Evolutionary conservation across 2,797 vertebrate genomes (phyloP).

Genomic region (Nyctalus aviator): DNA sequence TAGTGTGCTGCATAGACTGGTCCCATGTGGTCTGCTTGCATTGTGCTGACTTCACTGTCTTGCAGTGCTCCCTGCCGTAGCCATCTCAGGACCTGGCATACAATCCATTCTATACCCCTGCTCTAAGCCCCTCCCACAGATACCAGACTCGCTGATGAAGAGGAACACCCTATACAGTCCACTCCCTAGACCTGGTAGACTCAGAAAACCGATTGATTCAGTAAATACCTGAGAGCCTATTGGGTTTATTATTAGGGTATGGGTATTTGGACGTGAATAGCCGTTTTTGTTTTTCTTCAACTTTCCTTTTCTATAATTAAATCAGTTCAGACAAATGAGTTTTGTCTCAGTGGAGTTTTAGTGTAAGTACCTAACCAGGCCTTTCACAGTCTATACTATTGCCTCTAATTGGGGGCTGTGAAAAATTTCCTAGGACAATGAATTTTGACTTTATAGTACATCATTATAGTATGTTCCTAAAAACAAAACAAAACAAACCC

Average conservation of each 20-base stretch:
- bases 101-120: neutral
- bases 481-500: neutral
- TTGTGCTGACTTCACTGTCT: neutral
- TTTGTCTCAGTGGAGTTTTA: slow-evolving; percentile 8
- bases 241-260: neutral
- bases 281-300: neutral
- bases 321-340: neutral
- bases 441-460: neutral
- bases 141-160: neutral
- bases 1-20: neutral
- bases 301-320: neutral
- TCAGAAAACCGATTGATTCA: neutral
- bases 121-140: neutral
- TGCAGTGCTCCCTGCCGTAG: neutral
- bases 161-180: neutral
- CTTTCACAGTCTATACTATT: neutral
- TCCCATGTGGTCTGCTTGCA: neutral
- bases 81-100: neutral
- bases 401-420: neutral
- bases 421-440: neutral
- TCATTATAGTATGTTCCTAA: neutral
- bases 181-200: neutral
- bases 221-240: neutral
- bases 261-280: neutral
- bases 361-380: neutral